Evolutionary conservation across 2,888 invertebrate genomes (phyloP), one percentile per base, ranked within the genome.

Genomic region (Plebejus melissa): DNA sequence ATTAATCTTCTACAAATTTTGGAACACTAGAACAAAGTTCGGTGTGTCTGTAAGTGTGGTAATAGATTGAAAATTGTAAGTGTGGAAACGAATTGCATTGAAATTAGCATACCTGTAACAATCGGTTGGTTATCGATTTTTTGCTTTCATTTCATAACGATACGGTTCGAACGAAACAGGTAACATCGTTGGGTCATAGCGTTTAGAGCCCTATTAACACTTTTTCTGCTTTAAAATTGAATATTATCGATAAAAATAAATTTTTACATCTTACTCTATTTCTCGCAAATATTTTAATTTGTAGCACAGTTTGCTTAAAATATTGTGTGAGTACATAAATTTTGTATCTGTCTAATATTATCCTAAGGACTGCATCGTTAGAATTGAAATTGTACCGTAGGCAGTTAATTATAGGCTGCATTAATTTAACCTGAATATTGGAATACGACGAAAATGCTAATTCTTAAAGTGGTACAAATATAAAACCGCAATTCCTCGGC

Each of bases 71-170:
- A 79, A 79, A 75, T 58, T 54, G 81, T 85, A 41, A 60, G 82
- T 85, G 81, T 84, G 78, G 85, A 85, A 88, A 87, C 81, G 77
- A 71, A 71, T 75, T 75, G 71, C 75, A 71, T 77, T 83, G 80
- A 81, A 90, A 91, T 93, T 93, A 91, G 87, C 90, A 89, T 90
- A 84, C 86, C 82, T 84, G 88, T 86, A 87, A 87, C 87, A 88
- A 86, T 87, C 87, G 88, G 86, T 86, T 84, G 82, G 83, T 85
- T 81, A 80, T 82, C 84, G 83, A 85, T 86, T 85, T 88, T 89
- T 90, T 88, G 83, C 83, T 82, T 82, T 77, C 80, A 85, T 89
- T 88, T 88, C 86, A 82, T 83, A 88, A 91, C 82, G 91, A 89
- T 88, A 88, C 91, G 89, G 88, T 91, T 86, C 85, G 87, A 90